These are phyloP conservation scores for Macrobrachium nipponense DNA, from an alignment of 1,140 invertebrate species.

Conservation along the genomic window DNA sequence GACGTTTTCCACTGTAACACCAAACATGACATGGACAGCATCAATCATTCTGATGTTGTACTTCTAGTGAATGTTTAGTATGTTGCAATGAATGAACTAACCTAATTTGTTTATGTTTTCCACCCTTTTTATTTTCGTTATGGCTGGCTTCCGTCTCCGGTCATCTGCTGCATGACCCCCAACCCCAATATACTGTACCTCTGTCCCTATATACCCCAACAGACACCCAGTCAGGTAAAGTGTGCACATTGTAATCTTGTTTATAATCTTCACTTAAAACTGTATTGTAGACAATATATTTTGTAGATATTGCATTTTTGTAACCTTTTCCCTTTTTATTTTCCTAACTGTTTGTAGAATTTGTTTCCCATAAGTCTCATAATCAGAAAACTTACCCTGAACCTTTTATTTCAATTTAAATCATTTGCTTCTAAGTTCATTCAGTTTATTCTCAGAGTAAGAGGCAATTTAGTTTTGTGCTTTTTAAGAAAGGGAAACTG, in stretches of 20 bases:
- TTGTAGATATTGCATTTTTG: no score
- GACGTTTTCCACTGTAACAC: no score
- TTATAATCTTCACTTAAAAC: neutral
- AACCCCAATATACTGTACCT: conserved; percentile 18
- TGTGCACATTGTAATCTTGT: neutral
- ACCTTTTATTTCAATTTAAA: no score
- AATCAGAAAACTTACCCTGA: no score
- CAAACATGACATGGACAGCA: no score
- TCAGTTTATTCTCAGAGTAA: no score
- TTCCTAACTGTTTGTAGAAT: no score
- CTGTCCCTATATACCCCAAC: conserved; percentile 19
- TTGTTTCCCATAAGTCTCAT: no score
- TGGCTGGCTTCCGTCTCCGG: conserved; percentile 36
- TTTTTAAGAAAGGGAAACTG: neutral
- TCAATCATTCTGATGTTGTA: no score
- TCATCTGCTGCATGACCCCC: conserved; percentile 36
- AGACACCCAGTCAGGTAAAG: conserved; percentile 47
- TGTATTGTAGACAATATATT: neutral
- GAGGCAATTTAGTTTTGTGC: no score
- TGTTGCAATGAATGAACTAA: neutral
- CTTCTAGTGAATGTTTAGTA: neutral
- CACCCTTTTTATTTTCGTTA: conserved; percentile 33
- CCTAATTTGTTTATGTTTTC: conserved; percentile 16
- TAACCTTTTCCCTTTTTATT: no score
- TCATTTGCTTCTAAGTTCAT: no score